Conservation (phyloP, 2,113 vertebrate species). For the Cyanoderma ruficeps region DNA sequence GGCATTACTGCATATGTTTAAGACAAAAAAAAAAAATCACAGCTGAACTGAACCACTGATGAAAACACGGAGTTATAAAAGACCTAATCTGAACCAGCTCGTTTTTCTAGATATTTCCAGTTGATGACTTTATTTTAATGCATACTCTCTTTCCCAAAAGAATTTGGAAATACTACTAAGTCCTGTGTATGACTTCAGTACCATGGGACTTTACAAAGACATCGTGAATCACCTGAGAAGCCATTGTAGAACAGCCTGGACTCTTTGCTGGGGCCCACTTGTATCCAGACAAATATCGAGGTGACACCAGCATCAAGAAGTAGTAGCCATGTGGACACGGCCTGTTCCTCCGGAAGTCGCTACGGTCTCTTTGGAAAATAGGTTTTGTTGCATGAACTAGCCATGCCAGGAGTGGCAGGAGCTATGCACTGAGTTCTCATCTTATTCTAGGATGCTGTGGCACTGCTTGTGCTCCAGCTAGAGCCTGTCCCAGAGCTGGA, state of each 20-base stretch:
- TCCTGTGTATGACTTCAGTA: background rate
- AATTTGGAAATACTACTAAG: background rate
- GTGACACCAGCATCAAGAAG: background rate
- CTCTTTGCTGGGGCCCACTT: background rate
- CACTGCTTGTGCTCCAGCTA: background rate
- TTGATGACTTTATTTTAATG: background rate
- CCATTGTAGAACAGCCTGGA: background rate
- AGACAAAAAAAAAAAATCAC: background rate
- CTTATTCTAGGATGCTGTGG: background rate
- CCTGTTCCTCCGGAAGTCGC: background rate
- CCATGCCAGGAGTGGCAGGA: background rate
- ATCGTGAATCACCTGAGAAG: background rate
- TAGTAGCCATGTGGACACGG: fast-evolving
- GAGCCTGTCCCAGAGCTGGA: background rate
- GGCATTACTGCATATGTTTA: background rate
- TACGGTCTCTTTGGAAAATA: background rate
- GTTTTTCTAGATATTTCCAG: background rate
- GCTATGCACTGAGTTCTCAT: background rate
- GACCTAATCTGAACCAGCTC: background rate
- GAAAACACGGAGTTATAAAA: background rate
- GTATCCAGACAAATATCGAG: background rate
- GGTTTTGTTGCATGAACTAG: background rate
- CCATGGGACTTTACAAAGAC: background rate
- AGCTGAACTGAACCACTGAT: background rate
- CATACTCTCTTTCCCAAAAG: background rate